Conservation (phyloP, 2,113 vertebrate species). For the Tragelaphus strepsiceros region DNA sequence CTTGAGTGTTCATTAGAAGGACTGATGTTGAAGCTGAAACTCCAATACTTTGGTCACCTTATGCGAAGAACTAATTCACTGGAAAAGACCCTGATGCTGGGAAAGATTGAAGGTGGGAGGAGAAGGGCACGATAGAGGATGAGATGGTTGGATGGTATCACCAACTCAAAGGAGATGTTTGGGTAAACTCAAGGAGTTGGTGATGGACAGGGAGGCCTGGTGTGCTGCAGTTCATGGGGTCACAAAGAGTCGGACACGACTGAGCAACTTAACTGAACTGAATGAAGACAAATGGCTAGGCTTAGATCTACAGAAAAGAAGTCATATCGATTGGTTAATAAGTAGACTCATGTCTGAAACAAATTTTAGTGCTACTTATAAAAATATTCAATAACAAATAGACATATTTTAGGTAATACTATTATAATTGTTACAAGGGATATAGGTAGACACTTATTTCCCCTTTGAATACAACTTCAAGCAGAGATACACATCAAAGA, state of each 20-base stretch:
- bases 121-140: neutral
- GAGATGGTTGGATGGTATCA: neutral
- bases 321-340: neutral
- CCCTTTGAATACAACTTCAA: neutral
- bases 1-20: neutral
- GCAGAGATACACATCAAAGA: neutral
- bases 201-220: neutral
- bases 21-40: neutral
- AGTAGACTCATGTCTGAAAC: neutral
- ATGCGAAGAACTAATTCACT: neutral
- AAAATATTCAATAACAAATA: neutral
- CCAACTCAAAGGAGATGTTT: neutral
- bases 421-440: neutral
- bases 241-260: accelerated
- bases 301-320: neutral
- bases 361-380: neutral
- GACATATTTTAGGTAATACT: neutral
- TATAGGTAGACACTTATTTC: neutral
- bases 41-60: neutral
- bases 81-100: neutral
- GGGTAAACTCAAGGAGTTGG: neutral
- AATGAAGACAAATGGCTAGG: neutral
- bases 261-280: neutral
- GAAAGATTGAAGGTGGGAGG: neutral
- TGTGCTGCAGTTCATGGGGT: neutral